Evolutionary conservation across 2,113 vertebrate species (phyloP), one percentile per base, ranked within the genome.

Genomic region (human (Homo sapiens)): DNA sequence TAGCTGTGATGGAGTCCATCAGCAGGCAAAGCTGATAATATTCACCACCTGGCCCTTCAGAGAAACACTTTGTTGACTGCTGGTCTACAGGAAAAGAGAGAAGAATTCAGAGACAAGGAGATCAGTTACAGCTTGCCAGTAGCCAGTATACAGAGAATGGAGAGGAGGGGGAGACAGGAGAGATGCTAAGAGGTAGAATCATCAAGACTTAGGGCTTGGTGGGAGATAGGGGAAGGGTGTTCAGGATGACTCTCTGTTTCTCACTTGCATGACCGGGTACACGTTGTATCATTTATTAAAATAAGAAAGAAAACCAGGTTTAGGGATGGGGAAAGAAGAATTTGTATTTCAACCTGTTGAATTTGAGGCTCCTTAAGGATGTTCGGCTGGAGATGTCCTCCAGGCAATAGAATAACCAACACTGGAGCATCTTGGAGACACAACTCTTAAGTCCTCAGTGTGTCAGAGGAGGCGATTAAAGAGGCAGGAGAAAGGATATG

Each of bases 401-500:
- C 23, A 85, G 75, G n/a, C 43, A 48, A 45, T 0, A 59, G 84
- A 59, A 45, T 35, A 68, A 27, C 16, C 1, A 18, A 59, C 59
- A 8, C 64, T 73, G 61, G 48, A 57, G 18, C 17, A 75, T n/a
- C 22, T 27, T 55, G 35, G 45, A 88, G n/a, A 84, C 18, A 84
- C 18, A 11, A 20, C 50, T 12, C 9, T 30, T 23, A 25, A 30
- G 32, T 45, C 14, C 6, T 59, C 30, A 18, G 61, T 3, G 4
- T n/a, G 8, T 20, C 3, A 0, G 0, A 80, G 68, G 38, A 52
- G 10, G 38, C 5, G 1, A 6, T 38, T 73, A 38, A 30, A 32
- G 10, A 68, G 7, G 30, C 8, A 40, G 23, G 38, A 32, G 55
- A 90, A 13, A 48, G 17, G 4, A 14, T n/a, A 32, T 1, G 35